Percentiles rank a stretch among this genome's conserved stretches.
phyloP scores from a whole-genome alignment of 2,113 vertebrate species.

The Osmerus mordax region DNA sequence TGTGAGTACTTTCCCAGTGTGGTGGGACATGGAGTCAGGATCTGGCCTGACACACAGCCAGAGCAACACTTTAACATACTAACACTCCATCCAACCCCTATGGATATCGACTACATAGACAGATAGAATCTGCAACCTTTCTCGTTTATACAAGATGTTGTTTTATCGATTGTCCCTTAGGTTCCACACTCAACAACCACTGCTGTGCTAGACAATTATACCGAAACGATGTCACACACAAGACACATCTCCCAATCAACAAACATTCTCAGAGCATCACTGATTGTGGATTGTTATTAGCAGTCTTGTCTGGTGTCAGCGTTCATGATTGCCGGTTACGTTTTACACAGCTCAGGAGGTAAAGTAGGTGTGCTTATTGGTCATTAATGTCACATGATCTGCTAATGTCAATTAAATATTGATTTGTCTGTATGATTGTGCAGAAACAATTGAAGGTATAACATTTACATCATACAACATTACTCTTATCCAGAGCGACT shows the following conservation, averaged over 20 bases:
- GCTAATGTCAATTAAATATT: constrained; percentile 50
- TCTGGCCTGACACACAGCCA: neutral
- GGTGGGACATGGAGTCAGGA: constrained; percentile 43
- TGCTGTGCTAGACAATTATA: too few species aligned
- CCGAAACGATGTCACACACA: neutral
- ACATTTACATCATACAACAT: too few species aligned
- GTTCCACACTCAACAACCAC: too few species aligned
- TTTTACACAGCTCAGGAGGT: constrained; percentile 48
- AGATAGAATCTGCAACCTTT: too few species aligned
- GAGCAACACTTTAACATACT: too few species aligned
- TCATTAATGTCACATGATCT: constrained; percentile 40
- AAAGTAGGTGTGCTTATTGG: constrained; percentile 44
- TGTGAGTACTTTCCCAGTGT: constrained; percentile 21
- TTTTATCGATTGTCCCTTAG: too few species aligned
- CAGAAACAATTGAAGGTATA: constrained; percentile 32
- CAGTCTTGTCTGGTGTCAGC: constrained; percentile 27
- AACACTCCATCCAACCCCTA: too few species aligned
- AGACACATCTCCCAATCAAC: constrained; percentile 1
- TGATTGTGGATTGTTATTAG: constrained; percentile 56
- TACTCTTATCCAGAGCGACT: too few species aligned
- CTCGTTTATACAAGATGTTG: too few species aligned
- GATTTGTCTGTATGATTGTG: constrained; percentile 34
- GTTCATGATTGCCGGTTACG: constrained; percentile 61
- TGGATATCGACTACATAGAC: too few species aligned
- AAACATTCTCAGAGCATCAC: constrained; percentile 27